Conservation (phyloP, 2,113 vertebrate species). For the Aspidoscelis tigris region DNA sequence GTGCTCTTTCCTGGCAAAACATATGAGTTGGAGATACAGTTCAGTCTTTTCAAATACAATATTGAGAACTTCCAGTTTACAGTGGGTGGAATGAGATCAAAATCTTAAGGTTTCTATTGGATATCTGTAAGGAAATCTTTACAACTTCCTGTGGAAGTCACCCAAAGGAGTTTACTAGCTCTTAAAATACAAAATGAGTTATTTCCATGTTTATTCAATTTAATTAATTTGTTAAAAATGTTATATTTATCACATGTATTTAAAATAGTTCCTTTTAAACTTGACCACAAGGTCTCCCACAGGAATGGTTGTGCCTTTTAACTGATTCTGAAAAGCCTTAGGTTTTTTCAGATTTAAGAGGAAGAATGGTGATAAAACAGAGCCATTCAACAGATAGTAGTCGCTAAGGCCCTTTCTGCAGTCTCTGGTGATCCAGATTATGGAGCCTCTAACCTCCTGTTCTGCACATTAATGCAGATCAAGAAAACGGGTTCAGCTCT, state of each 20-base stretch:
- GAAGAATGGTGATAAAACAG: conserved; percentile 62
- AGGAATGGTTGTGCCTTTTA: conserved; percentile 61
- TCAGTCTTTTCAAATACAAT: background rate
- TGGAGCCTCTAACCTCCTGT: no score
- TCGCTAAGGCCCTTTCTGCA: conserved; percentile 18
- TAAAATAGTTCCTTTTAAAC: conserved; percentile 64
- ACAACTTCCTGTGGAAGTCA: conserved; percentile 54
- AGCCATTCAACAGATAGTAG: conserved; percentile 62
- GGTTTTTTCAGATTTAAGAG: conserved; percentile 67
- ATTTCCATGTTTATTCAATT: conserved; percentile 59
- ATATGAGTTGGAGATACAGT: background rate
- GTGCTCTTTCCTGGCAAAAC: background rate
- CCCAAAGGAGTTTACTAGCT: conserved; percentile 54
- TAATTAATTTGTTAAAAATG: conserved; percentile 69
- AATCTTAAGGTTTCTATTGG: conserved; percentile 28
- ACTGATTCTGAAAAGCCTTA: conserved; percentile 65
- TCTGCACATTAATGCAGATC: no score
- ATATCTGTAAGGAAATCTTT: conserved; percentile 31
- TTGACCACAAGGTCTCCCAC: conserved; percentile 62
- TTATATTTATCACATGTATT: conserved; percentile 71
- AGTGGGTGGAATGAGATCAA: background rate
- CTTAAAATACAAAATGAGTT: conserved; percentile 51
- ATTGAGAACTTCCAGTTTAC: conserved; percentile 11
- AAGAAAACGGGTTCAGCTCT: no score
- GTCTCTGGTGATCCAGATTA: no score